Evolutionary conservation across 2,888 invertebrate genomes (phyloP).

Genomic region (Listrodromus nycthemerus): DNA sequence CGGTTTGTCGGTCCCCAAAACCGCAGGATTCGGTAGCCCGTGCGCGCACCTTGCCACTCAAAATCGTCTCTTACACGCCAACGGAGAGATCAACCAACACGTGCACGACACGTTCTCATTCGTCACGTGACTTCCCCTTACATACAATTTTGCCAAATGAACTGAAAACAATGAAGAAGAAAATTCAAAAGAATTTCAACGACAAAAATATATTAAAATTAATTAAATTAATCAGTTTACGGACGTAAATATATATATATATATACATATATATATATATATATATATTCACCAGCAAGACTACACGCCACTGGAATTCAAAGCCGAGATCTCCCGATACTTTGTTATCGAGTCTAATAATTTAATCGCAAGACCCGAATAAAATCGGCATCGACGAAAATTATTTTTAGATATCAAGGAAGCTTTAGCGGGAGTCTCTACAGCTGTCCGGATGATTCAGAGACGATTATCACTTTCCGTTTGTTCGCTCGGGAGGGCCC

Average conservation of each 20-base stretch:
- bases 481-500: background rate
- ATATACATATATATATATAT: too few relatives aligned
- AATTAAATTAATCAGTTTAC: too few relatives aligned
- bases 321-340: too few relatives aligned
- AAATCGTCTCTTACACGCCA: conserved; percentile 17
- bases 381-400: background rate
- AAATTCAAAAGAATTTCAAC: background rate
- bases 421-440: background rate
- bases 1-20: conserved; percentile 38
- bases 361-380: too few relatives aligned
- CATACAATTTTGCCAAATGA: background rate
- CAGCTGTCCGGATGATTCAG: background rate
- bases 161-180: background rate
- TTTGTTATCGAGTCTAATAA: too few relatives aligned
- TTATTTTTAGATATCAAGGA: background rate
- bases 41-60: conserved; percentile 10
- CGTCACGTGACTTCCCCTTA: background rate
- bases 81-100: background rate
- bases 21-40: conserved; percentile 40
- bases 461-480: background rate
- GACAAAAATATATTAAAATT: background rate
- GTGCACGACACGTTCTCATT: background rate
- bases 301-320: too few relatives aligned
- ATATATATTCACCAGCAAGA: too few relatives aligned
- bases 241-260: too few relatives aligned